Conservation (phyloP, 2,888 invertebrate genomes). For the Xylota sylvarum region DNA sequence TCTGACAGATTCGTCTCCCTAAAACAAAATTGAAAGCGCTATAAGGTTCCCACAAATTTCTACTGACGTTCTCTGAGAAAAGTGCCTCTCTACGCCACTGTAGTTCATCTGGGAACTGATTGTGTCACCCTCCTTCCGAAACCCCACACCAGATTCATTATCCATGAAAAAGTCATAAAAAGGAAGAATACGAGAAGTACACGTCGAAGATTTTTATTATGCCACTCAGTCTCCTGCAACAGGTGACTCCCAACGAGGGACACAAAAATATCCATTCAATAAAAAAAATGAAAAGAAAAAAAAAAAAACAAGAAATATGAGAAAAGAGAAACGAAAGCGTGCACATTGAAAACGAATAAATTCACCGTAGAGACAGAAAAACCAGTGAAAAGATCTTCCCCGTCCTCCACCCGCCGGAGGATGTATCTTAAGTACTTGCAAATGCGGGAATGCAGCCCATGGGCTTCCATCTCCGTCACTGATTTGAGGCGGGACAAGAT, state of each 20-base stretch:
- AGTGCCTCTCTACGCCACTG: slow-evolving; percentile 51
- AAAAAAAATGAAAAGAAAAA: slow-evolving; percentile 1
- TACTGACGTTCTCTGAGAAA: not conserved
- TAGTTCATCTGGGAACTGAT: slow-evolving; percentile 22
- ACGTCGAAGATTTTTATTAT: slow-evolving; percentile 65
- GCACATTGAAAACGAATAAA: slow-evolving; percentile 70
- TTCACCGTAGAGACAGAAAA: slow-evolving; percentile 30
- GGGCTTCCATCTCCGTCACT: slow-evolving; percentile 35
- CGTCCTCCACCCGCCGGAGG: not conserved
- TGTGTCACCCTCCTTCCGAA: slow-evolving; percentile 34
- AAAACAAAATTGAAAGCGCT: too few species aligned
- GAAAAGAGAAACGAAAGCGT: slow-evolving; percentile 61
- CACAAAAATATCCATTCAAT: slow-evolving; percentile 28
- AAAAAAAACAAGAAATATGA: slow-evolving; percentile 30
- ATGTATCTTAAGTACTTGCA: slow-evolving; percentile 15
- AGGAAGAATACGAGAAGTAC: slow-evolving; percentile 29
- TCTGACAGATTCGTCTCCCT: too few species aligned
- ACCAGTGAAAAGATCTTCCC: not conserved
- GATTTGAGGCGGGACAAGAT: slow-evolving; percentile 47
- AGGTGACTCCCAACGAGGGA: slow-evolving; percentile 64
- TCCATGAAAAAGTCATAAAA: slow-evolving; percentile 32
- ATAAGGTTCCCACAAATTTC: too few species aligned
- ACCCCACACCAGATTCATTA: slow-evolving; percentile 34
- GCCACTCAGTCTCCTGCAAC: slow-evolving; percentile 71
- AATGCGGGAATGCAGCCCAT: slow-evolving; percentile 39